phyloP scores from a whole-genome alignment of 2,113 vertebrate species.

The Heloderma charlesbogerti region DNA sequence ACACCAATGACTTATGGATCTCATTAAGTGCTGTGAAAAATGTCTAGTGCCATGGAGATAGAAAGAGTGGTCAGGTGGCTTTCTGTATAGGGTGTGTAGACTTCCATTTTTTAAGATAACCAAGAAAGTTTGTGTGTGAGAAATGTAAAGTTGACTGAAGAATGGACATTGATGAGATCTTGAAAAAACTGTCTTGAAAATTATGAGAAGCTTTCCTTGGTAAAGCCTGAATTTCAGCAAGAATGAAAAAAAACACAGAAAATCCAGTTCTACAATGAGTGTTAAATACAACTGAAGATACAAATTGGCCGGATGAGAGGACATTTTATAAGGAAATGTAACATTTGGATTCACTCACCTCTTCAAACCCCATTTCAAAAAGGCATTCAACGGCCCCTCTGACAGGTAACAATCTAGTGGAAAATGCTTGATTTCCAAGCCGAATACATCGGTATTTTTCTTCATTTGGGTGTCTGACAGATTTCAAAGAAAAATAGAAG shows the following conservation, averaged over 20 bases:
- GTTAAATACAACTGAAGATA: background rate
- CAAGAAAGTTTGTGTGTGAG: background rate
- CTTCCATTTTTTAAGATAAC: background rate
- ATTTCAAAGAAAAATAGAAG: slow-evolving; percentile 33
- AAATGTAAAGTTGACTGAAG: background rate
- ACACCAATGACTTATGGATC: no score
- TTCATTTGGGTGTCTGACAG: slow-evolving; percentile 87
- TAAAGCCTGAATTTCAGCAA: background rate
- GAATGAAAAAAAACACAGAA: background rate
- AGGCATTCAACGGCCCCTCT: slow-evolving; percentile 95
- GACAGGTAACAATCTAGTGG: slow-evolving; percentile 89
- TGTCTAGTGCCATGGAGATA: background rate
- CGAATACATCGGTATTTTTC: slow-evolving; percentile 94
- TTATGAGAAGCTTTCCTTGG: background rate
- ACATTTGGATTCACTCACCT: slow-evolving; percentile 78
- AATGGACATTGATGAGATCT: background rate
- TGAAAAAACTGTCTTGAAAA: background rate
- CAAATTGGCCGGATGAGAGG: background rate
- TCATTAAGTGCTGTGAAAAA: background rate
- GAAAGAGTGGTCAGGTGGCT: background rate
- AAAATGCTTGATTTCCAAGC: slow-evolving; percentile 92
- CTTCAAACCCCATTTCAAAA: slow-evolving; percentile 98
- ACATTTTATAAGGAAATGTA: background rate
- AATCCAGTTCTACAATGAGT: background rate
- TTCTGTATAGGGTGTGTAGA: background rate